Conservation (phyloP, 1,140 invertebrate genomes). For the Drosophila biarmipes region DNA sequence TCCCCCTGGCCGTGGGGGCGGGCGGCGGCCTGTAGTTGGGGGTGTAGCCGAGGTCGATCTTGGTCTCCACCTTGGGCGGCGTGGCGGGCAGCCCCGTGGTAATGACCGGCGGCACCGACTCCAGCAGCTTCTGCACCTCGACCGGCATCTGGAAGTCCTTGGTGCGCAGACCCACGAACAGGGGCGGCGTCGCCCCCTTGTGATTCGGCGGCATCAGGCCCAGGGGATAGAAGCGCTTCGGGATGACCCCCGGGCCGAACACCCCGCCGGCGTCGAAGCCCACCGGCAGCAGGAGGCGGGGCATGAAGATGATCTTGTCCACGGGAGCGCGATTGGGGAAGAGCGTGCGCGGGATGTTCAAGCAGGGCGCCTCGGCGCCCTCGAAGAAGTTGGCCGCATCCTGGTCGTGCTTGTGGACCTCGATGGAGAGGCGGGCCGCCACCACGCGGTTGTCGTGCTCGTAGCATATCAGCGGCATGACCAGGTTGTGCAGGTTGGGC, state of each 20-base stretch:
- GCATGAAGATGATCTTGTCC: conserved; percentile 26
- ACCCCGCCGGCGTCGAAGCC: conserved; percentile 39
- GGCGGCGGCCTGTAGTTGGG: too few species aligned
- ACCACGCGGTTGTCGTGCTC: background rate
- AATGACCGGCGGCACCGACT: background rate
- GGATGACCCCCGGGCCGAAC: conserved; percentile 9
- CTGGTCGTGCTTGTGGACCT: background rate
- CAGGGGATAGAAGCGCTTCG: conserved; percentile 30
- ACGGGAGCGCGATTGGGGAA: conserved; percentile 30
- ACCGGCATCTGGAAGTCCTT: background rate
- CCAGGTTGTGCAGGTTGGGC: background rate
- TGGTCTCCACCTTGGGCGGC: too few species aligned
- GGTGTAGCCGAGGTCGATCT: too few species aligned
- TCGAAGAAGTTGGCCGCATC: background rate
- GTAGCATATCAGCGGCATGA: background rate
- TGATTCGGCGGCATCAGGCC: conserved; percentile 11
- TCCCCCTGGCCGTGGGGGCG: background rate
- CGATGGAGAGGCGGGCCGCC: background rate
- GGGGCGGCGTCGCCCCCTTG: conserved; percentile 33
- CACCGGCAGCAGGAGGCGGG: conserved; percentile 23
- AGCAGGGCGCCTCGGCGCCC: background rate
- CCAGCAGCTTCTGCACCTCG: background rate
- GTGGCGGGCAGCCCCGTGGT: background rate
- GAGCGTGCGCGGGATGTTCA: background rate
- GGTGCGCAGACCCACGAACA: conserved; percentile 42